phyloP scores from a whole-genome alignment of 2,113 vertebrate genomes.

The Leptodactylus fuscus region DNA sequence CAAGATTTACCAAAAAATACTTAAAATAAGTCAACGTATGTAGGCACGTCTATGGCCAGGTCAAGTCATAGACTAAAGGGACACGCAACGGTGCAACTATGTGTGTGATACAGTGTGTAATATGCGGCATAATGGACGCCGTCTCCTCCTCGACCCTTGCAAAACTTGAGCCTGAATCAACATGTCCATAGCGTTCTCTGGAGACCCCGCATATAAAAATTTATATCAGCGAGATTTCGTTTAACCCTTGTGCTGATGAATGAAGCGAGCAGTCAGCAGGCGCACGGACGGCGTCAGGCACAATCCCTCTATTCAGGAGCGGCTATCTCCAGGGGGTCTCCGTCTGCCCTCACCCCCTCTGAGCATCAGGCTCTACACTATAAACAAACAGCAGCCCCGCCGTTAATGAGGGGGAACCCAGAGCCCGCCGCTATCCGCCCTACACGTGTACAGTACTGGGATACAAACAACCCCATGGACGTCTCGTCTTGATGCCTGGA shows the following conservation, averaged over 20 bases:
- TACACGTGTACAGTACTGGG: neutral
- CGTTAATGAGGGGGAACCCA: slow-evolving; percentile 32
- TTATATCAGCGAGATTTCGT: slow-evolving; percentile 7
- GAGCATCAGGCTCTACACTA: slow-evolving; percentile 5
- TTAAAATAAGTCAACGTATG: too few species aligned
- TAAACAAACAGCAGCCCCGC: slow-evolving; percentile 49
- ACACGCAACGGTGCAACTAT: too few species aligned
- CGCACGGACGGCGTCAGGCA: neutral
- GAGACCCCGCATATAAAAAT: neutral
- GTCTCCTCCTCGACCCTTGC: neutral
- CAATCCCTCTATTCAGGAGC: slow-evolving; percentile 37
- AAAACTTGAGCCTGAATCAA: neutral
- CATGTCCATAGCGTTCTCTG: neutral
- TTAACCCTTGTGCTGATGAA: slow-evolving; percentile 32
- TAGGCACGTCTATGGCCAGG: too few species aligned
- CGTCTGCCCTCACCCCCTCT: slow-evolving; percentile 4
- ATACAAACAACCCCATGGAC: neutral
- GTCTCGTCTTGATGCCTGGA: neutral
- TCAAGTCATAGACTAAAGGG: too few species aligned
- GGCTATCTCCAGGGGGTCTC: slow-evolving; percentile 21
- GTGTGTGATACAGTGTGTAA: too few species aligned
- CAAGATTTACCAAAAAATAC: too few species aligned
- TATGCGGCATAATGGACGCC: too few species aligned
- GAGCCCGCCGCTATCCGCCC: too few species aligned
- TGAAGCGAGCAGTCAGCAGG: neutral